phyloP scores from a whole-genome alignment of 2,888 invertebrate species.

The Copidosoma aretas region DNA sequence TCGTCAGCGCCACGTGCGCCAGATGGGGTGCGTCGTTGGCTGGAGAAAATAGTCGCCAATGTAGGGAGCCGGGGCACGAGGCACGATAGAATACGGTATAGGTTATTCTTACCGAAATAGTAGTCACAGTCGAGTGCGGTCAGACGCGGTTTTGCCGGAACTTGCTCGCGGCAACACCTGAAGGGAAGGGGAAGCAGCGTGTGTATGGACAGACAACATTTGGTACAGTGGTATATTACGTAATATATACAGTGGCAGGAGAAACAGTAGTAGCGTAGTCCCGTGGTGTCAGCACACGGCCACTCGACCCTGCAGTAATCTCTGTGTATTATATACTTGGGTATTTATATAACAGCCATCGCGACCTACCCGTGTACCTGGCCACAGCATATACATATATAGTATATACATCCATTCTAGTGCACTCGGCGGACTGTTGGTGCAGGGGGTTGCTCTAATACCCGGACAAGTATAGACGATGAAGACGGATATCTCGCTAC shows the following conservation, averaged over 20 bases:
- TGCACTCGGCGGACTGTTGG: background rate
- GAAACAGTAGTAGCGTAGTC: background rate
- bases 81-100: background rate
- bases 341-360: too few relatives aligned
- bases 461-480: background rate
- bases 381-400: background rate
- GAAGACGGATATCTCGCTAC: slow-evolving; percentile 10
- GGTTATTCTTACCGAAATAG: background rate
- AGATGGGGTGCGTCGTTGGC: background rate
- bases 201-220: background rate
- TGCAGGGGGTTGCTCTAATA: too few relatives aligned
- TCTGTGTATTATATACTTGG: too few relatives aligned
- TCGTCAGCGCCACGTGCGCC: background rate
- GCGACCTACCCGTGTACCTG: background rate
- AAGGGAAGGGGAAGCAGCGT: background rate
- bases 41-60: background rate
- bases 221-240: too few relatives aligned
- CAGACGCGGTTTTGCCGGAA: background rate
- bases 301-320: too few relatives aligned
- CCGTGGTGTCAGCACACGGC: background rate
- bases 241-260: too few relatives aligned
- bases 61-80: background rate
- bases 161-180: background rate
- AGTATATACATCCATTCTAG: background rate
- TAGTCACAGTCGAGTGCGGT: slow-evolving; percentile 11